Evolutionary conservation across 2,113 vertebrate genomes (phyloP), one percentile per base, ranked within the genome.

Genomic region (Craseonycteris thonglongyai): DNA sequence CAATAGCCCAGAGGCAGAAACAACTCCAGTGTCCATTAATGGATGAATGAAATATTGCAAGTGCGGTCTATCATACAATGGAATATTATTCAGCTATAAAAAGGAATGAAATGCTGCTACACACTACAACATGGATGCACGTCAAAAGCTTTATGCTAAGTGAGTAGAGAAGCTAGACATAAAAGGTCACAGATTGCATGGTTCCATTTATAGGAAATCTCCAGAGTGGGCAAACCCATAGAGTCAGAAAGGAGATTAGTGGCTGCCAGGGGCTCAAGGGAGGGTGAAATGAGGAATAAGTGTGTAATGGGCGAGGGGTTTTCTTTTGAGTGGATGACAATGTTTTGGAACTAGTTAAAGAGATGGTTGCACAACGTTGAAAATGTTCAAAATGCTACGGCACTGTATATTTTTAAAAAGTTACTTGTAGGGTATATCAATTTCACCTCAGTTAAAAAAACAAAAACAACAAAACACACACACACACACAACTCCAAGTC

Each of bases 351-450:
- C 33, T 58, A n/a, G 9, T 69, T 4, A 58, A 19, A 68, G 19
- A 10, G 40, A 58, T 3, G 6, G 2, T 38, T 30, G 4, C 10
- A 21, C 8, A 26, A 28, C 33, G 0, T 0, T 0, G 6, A 0
- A 6, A 59, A 65, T 61, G 18, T 21, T n/a, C 42, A 47, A 47
- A 87, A 59, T n/a, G 33, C 38, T 56, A 9, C 47, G 16, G 21
- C 54, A 40, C 1, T 21, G 2, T 28, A 22, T 2, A 30, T 4
- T 51, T 87, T 19, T 33, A 63, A 68, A 87, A 28, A 30, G 28
- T 54, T 7, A 16, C 30, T 21, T 76, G 65, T 22, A 26, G 4
- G 30, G 59, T 65, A n/a, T 7, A 24, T 49, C 45, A 30, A 28
- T 87, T 89, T 66, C 38, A 76, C 47, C 66, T 71, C 13, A 75